phyloP scores from a whole-genome alignment of 2,113 vertebrate species.

The Melanotaenia duboulayi region DNA sequence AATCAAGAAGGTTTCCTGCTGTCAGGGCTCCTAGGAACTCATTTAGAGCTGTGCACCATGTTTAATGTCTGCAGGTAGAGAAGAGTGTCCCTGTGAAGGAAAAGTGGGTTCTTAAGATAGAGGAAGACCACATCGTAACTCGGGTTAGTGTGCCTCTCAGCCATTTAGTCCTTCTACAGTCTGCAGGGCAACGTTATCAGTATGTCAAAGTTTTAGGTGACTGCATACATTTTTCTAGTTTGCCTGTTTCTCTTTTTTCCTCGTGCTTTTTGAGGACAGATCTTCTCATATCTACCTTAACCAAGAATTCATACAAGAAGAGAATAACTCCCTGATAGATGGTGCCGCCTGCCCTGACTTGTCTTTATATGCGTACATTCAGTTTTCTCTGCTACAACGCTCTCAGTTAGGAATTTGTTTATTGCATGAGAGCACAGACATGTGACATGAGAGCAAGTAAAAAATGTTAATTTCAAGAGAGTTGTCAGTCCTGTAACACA shows the following conservation, averaged over 20 bases:
- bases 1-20: not conserved
- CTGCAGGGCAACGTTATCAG: not conserved
- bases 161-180: not conserved
- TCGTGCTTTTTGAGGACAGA: too few species aligned
- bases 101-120: slow-evolving; percentile 70
- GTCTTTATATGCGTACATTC: not conserved
- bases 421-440: not conserved
- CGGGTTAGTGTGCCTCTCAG: slow-evolving; percentile 47
- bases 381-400: not conserved
- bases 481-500: not conserved
- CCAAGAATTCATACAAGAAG: not conserved
- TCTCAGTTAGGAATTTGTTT: slow-evolving; percentile 3
- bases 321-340: not conserved
- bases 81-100: slow-evolving; percentile 55
- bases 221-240: not conserved
- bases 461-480: not conserved
- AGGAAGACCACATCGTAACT: slow-evolving; percentile 55
- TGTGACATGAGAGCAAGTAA: not conserved
- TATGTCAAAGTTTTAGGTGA: not conserved
- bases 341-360: not conserved
- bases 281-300: too few species aligned
- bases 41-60: not conserved
- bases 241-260: too few species aligned
- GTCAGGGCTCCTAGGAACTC: not conserved
- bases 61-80: slow-evolving; percentile 75